Conservation (phyloP, 2,113 vertebrate species). For the Cygnus atratus region DNA sequence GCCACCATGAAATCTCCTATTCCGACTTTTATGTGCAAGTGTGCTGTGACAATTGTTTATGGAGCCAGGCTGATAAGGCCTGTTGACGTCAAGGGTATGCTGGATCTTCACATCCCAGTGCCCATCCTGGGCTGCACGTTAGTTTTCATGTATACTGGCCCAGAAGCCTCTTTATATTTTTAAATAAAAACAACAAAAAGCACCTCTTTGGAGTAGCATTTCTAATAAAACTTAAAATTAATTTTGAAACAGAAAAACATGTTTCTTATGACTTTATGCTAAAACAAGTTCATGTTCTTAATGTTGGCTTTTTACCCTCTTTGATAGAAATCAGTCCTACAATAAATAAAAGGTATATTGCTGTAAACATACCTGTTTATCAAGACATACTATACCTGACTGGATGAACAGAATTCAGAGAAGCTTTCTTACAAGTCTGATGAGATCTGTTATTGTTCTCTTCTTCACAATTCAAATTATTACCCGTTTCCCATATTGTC, state of each 20-base stretch:
- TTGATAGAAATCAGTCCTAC: not conserved
- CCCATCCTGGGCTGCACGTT: too few relatives aligned
- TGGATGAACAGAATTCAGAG: not conserved
- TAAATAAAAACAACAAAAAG: not conserved
- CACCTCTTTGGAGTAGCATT: not conserved
- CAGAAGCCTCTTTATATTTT: not conserved
- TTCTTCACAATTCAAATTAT: rapidly evolving
- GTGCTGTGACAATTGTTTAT: not conserved
- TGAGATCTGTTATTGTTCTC: not conserved
- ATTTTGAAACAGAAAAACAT: not conserved
- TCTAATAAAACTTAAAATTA: not conserved
- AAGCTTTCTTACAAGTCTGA: not conserved
- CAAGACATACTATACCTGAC: rapidly evolving
- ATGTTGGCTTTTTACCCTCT: not conserved
- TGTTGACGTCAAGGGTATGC: not conserved
- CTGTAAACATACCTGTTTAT: not conserved
- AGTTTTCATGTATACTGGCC: not conserved
- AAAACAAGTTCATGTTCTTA: rapidly evolving
- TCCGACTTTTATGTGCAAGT: not conserved
- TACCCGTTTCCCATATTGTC: not conserved
- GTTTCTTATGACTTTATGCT: not conserved
- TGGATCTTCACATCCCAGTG: rapidly evolving
- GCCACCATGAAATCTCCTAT: not conserved
- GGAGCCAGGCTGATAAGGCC: not conserved
- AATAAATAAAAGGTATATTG: not conserved